These are phyloP conservation scores for cattle (Bos taurus) DNA, from an alignment of 2,113 vertebrate species.

Conservation along the genomic window DNA sequence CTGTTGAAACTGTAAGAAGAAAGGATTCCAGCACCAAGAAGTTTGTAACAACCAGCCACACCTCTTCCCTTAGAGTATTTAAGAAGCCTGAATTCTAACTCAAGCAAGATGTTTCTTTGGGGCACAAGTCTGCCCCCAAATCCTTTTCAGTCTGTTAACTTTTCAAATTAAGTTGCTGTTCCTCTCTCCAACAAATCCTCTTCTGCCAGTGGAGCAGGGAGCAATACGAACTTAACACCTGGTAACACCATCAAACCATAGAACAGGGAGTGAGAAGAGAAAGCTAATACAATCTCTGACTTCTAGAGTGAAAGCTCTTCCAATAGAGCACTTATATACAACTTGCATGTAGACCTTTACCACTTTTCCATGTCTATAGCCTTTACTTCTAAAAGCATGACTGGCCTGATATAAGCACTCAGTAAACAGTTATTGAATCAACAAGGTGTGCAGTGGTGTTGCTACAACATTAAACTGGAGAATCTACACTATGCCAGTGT, in stretches of 20 bases:
- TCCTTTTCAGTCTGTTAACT: background rate
- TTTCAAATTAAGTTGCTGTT: background rate
- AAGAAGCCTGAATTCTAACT: background rate
- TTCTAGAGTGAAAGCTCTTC: background rate
- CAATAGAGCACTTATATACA: background rate
- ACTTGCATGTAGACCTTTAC: background rate
- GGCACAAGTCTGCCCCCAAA: background rate
- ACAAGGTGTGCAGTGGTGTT: no score
- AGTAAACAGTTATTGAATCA: background rate
- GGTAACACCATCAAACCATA: background rate
- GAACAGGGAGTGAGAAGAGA: background rate
- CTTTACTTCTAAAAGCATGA: background rate
- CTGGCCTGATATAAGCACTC: background rate
- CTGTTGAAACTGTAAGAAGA: background rate
- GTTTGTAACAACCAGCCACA: background rate
- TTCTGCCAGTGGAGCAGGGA: background rate
- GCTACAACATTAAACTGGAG: background rate
- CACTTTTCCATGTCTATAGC: no score
- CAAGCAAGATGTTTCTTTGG: background rate
- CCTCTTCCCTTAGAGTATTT: background rate
- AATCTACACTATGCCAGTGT: background rate
- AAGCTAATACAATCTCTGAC: background rate
- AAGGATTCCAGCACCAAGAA: background rate
- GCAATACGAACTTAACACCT: background rate
- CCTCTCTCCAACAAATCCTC: background rate